Evolutionary conservation across 2,113 vertebrate genomes (phyloP).

Genomic region (Chrysochloris asiatica): DNA sequence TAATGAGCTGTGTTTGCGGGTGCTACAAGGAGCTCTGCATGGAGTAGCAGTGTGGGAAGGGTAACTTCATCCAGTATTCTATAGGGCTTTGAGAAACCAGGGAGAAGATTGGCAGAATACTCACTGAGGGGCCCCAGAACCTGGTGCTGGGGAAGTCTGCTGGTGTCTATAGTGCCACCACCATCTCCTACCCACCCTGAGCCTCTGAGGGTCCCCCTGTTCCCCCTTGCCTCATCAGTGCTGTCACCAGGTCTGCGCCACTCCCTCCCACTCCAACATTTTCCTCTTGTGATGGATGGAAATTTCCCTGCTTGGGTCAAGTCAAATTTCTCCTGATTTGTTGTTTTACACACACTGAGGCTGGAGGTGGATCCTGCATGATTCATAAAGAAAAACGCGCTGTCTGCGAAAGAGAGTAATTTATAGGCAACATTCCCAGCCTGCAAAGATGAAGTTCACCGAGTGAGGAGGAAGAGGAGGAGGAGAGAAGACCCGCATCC

Average conservation of each 20-base stretch:
- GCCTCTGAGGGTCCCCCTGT: background rate
- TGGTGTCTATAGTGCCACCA: background rate
- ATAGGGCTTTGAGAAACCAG: background rate
- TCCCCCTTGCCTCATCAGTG: background rate
- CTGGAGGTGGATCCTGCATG: conserved; percentile 75
- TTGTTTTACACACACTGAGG: conserved; percentile 81
- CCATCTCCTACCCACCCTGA: background rate
- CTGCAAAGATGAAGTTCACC: conserved; percentile 1
- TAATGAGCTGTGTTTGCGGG: accelerated
- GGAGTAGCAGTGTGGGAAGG: too few species aligned
- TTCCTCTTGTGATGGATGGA: conserved; percentile 70
- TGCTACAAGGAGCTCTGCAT: accelerated
- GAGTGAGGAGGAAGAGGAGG: conserved; percentile 28
- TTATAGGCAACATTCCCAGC: conserved; percentile 70
- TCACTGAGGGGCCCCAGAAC: background rate
- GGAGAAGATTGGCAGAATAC: too few species aligned
- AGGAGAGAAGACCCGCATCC: background rate
- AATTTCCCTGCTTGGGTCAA: conserved; percentile 69
- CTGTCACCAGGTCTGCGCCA: conserved; percentile 41
- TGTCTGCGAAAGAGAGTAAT: conserved; percentile 77
- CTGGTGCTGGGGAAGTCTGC: background rate
- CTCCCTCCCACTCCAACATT: conserved; percentile 67
- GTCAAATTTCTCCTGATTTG: conserved; percentile 80
- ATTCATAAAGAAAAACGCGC: conserved; percentile 84
- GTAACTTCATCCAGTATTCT: too few species aligned